phyloP scores from a whole-genome alignment of 1,140 invertebrate species.

The Uloborus diversus region DNA sequence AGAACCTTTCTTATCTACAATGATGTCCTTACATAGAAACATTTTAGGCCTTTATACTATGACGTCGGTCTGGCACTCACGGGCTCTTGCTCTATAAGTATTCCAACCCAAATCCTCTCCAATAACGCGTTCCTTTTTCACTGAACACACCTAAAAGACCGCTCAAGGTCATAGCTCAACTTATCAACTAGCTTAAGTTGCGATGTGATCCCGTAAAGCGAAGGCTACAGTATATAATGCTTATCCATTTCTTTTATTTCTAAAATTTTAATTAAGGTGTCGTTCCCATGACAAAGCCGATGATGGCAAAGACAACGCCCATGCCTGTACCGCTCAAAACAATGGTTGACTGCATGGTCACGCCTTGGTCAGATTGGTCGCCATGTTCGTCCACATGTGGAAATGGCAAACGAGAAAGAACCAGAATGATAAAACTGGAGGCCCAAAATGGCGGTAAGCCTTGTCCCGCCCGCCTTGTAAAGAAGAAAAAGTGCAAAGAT shows the following conservation, averaged over 20 bases:
- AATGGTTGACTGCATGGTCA: slow-evolving; percentile 71
- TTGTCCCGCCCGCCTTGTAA: slow-evolving; percentile 70
- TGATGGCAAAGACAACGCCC: not conserved
- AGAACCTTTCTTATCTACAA: too few species aligned
- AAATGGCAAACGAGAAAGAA: slow-evolving; percentile 65
- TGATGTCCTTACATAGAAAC: too few species aligned
- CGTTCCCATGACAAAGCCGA: not conserved
- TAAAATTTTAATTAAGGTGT: not conserved
- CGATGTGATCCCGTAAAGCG: not conserved
- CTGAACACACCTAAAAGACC: too few species aligned
- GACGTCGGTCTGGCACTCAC: too few species aligned
- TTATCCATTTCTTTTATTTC: not conserved
- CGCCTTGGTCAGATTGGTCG: slow-evolving; percentile 79
- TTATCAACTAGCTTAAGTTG: not conserved
- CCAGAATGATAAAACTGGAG: slow-evolving; percentile 67
- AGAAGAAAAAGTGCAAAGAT: slow-evolving; percentile 62
- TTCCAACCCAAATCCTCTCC: too few species aligned
- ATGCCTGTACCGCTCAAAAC: not conserved
- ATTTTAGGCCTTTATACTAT: too few species aligned
- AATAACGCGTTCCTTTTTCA: too few species aligned
- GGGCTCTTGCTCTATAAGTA: too few species aligned
- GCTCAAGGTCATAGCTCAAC: too few species aligned
- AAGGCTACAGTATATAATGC: not conserved
- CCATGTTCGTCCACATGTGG: slow-evolving; percentile 77
- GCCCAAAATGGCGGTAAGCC: slow-evolving; percentile 74